phyloP scores from a whole-genome alignment of 2,797 vertebrate genomes.

The Furcifer pardalis region DNA sequence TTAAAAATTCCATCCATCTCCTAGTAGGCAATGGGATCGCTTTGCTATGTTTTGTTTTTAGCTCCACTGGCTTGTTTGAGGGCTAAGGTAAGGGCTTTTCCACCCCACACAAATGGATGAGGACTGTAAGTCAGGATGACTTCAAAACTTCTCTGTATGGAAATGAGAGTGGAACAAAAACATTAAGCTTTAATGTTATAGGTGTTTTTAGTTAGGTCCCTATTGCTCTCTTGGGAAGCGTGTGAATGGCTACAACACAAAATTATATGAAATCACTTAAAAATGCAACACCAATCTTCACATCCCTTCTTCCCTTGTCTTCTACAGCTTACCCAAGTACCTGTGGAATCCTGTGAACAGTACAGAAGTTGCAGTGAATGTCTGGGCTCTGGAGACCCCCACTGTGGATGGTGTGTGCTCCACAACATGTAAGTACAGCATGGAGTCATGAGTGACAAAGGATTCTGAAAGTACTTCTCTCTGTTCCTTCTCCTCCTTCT shows the following conservation, averaged over 20 bases:
- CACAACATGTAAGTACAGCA: conserved; percentile 91
- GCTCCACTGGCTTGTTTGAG: too few relatives aligned
- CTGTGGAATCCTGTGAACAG: conserved; percentile 93
- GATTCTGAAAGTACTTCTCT: neutral
- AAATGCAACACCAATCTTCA: conserved; percentile 23
- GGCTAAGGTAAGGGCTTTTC: too few relatives aligned
- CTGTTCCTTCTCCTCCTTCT: neutral
- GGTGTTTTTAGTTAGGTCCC: too few relatives aligned
- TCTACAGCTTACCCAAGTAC: conserved; percentile 89
- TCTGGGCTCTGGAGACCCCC: conserved; percentile 93
- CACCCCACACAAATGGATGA: too few relatives aligned
- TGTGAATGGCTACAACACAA: rapidly evolving
- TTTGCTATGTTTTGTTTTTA: too few relatives aligned
- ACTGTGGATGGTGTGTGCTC: conserved; percentile 98
- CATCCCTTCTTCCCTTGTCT: conserved; percentile 48
- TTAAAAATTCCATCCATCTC: too few relatives aligned
- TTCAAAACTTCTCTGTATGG: too few relatives aligned
- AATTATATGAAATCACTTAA: rapidly evolving
- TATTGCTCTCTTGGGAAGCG: neutral
- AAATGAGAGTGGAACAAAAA: too few relatives aligned
- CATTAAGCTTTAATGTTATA: too few relatives aligned
- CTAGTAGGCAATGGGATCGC: too few relatives aligned
- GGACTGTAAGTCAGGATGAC: too few relatives aligned
- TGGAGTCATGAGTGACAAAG: neutral
- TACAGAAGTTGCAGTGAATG: conserved; percentile 89